phyloP scores from a whole-genome alignment of 2,797 vertebrate genomes.

The Australoheros facetus region DNA sequence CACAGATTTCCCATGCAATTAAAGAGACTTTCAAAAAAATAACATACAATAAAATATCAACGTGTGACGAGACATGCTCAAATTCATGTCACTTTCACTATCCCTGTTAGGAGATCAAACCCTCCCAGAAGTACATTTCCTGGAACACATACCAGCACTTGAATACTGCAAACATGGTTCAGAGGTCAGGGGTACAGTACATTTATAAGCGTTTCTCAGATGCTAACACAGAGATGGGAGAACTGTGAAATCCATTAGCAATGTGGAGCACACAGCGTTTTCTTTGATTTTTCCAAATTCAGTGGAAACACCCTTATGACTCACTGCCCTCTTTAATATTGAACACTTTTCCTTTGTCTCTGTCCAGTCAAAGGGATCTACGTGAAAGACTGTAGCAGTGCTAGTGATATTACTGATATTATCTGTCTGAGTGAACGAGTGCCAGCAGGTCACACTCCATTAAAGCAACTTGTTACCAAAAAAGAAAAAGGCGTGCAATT shows the following conservation, averaged over 20 bases:
- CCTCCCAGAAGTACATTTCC: slow-evolving; percentile 38
- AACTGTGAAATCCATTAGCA: slow-evolving; percentile 69
- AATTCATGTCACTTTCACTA: slow-evolving; percentile 45
- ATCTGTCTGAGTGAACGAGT: slow-evolving; percentile 55
- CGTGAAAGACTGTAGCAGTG: slow-evolving; percentile 29
- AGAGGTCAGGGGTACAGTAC: slow-evolving; percentile 44
- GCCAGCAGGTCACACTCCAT: slow-evolving; percentile 57
- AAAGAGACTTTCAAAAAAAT: slow-evolving; percentile 28
- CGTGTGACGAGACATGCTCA: slow-evolving; percentile 35
- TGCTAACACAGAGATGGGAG: slow-evolving; percentile 45
- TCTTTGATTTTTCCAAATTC: slow-evolving; percentile 61
- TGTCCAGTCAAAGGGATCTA: slow-evolving; percentile 47
- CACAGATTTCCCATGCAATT: slow-evolving; percentile 70
- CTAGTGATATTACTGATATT: slow-evolving; percentile 54
- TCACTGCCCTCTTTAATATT: slow-evolving; percentile 67
- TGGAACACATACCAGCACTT: slow-evolving; percentile 40
- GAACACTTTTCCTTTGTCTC: slow-evolving; percentile 70
- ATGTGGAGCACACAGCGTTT: slow-evolving; percentile 27
- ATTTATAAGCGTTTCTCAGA: slow-evolving; percentile 37
- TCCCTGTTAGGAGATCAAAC: slow-evolving; percentile 23
- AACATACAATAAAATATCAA: background rate
- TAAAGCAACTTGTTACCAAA: slow-evolving; percentile 55
- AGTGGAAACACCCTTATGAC: slow-evolving; percentile 68
- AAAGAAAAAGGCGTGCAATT: slow-evolving; percentile 51
- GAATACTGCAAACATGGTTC: slow-evolving; percentile 48